Evolutionary conservation across 2,888 invertebrate genomes (phyloP).

Genomic region (Monochamus alternatus): DNA sequence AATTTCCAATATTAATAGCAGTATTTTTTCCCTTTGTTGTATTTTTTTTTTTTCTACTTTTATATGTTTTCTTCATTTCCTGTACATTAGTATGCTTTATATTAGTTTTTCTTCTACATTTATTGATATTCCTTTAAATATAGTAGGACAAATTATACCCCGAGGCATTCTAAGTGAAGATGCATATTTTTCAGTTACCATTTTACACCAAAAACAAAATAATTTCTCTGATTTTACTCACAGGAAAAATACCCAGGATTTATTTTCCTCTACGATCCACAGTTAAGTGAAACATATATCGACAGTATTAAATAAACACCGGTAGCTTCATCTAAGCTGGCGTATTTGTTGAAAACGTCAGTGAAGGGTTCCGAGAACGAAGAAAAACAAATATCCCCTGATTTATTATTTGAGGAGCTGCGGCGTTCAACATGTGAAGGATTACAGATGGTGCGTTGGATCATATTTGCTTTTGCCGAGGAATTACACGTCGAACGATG

Average conservation of each 20-base stretch:
- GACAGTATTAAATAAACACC: conserved; percentile 14
- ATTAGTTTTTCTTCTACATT: no score
- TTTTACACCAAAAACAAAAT: not conserved
- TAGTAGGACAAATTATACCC: no score
- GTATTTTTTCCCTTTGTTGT: no score
- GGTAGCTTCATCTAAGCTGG: conserved; percentile 6
- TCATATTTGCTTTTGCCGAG: conserved; percentile 1
- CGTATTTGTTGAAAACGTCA: conserved; percentile 12
- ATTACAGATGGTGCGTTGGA: conserved; percentile 27
- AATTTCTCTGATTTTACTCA: not conserved
- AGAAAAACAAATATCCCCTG: conserved; percentile 27
- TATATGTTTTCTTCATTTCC: no score
- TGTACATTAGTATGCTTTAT: no score
- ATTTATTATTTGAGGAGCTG: conserved; percentile 35
- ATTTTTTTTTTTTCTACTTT: no score
- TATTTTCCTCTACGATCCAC: not conserved
- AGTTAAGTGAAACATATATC: not conserved
- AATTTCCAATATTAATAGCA: no score
- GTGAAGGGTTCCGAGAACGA: conserved; percentile 25
- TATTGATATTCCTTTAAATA: no score
- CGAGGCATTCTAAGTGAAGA: no score
- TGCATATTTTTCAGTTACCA: no score
- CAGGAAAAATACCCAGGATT: not conserved
- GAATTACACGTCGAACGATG: not conserved
- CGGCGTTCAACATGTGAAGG: conserved; percentile 20